Percentiles rank a stretch among this genome's conserved stretches.
Conservation (phyloP, 2,888 invertebrate species). For the Oxystoma pomonae region DNA sequence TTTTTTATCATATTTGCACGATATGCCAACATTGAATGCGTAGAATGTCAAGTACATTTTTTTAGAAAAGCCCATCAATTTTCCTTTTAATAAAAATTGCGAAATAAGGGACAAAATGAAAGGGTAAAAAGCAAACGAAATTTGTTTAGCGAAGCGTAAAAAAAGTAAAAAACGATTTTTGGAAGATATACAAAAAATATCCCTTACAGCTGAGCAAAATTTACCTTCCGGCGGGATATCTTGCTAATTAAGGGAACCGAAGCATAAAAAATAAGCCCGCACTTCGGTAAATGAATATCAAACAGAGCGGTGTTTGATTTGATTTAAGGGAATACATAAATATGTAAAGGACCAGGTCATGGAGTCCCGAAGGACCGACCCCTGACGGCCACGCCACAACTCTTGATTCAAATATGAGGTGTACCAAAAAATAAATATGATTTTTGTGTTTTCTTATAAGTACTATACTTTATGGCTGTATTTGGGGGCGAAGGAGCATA, state of each 20-base stretch:
- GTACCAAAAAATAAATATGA: no score
- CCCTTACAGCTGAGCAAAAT: not conserved
- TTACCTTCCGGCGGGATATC: slow-evolving; percentile 10
- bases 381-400: not conserved
- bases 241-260: slow-evolving; percentile 23
- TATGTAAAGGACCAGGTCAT: slow-evolving; percentile 20
- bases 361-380: not conserved
- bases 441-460: no score
- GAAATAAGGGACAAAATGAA: not conserved
- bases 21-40: no score
- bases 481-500: no score
- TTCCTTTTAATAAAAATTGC: no score
- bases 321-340: slow-evolving; percentile 26
- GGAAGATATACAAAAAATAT: not conserved
- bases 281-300: slow-evolving; percentile 26
- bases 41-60: no score
- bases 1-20: no score
- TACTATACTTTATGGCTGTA: no score
- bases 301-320: slow-evolving; percentile 25
- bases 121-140: not conserved
- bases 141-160: not conserved
- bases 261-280: slow-evolving; percentile 16
- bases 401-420: not conserved
- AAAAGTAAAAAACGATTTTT: not conserved
- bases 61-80: no score